A percentile compares a stretch with the other conserved stretches of the same genome.
These are phyloP conservation scores for Sthenelais limicola DNA, from an alignment of 2,888 invertebrate genomes.

Conservation along the genomic window DNA sequence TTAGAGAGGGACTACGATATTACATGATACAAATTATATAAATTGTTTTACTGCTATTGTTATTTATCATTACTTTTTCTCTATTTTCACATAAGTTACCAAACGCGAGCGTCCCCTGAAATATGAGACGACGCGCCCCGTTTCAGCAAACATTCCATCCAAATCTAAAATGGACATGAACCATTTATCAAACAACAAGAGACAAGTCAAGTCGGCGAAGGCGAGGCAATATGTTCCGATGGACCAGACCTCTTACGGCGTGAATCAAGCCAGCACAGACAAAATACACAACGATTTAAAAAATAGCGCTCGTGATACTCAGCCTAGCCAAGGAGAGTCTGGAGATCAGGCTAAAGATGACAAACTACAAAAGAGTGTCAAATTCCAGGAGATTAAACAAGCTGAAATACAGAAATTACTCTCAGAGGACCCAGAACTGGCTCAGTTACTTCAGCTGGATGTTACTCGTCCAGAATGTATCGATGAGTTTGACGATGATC, in stretches of 20 bases:
- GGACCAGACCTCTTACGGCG: not conserved
- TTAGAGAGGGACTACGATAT: too few species aligned
- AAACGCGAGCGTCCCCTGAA: constrained; percentile 58
- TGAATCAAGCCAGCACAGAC: too few species aligned
- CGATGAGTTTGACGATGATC: constrained; percentile 60
- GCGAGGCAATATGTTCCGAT: not conserved
- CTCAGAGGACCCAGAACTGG: constrained; percentile 30
- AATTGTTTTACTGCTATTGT: too few species aligned
- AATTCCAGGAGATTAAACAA: too few species aligned
- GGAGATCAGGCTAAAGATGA: not conserved
- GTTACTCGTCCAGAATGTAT: constrained; percentile 54
- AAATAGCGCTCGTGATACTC: not conserved
- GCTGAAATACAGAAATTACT: too few species aligned
- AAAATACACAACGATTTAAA: too few species aligned
- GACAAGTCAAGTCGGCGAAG: not conserved
- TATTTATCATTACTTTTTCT: not conserved
- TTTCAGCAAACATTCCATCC: constrained; percentile 44
- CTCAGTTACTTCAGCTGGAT: constrained; percentile 1
- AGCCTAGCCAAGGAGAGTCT: not conserved
- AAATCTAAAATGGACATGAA: not conserved
- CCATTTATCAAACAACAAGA: not conserved
- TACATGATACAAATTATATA: too few species aligned
- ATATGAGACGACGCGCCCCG: constrained; percentile 61
- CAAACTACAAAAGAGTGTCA: not conserved
- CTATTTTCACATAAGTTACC: not conserved